Evolutionary conservation across 2,113 vertebrate genomes (phyloP), one percentile per base, ranked within the genome.

Genomic region (Euleptes europaea): DNA sequence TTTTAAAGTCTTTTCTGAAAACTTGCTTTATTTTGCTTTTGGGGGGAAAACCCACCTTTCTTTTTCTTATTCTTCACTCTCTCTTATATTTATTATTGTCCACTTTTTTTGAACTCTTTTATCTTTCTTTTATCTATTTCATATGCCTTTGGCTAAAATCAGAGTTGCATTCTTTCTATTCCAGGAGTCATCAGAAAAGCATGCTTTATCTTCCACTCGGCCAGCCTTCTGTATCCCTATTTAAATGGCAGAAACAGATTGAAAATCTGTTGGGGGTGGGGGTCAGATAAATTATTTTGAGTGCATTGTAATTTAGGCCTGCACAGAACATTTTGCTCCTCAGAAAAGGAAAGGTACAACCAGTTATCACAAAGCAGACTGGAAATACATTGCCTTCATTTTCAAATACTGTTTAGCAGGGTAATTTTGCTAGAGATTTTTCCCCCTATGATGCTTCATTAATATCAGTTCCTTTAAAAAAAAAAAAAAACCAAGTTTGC

Each of bases 111-210:
- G 88, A 88, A 92, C 87, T 47, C 44, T 21, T 91, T 94, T 94
- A 95, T 96, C 95, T 95, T 92, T 84, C 92, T 93, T 95, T 96
- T 86, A 95, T 96, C 94, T 95, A 77, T 94, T 94, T 95, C 93
- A 88, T 80, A 92, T 88, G 94, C 96, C 95, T 47, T 79, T 94
- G 95, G 95, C 95, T 93, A 95, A 89, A 83, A 76, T 78, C 84
- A 44, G 63, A 88, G 82, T 60, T 91, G 8, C 71, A 93, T 90
- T 78, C 85, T 93, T 92, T 90, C 92, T 88, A 66, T 92, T 94
- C 78, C 84, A 90, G 63, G 86, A 94, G 91, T 91, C 82, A 66
- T 79, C 90, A 86, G 86, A 78, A 83, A 67, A 80, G 63, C 72
- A 40, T 71, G 80, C 90, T 95, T 95, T 95, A 95, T 95, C 95